Base-by-base conservation (phyloP, 2,888 invertebrate species). In the Peribatodes rhomboidaria region DNA sequence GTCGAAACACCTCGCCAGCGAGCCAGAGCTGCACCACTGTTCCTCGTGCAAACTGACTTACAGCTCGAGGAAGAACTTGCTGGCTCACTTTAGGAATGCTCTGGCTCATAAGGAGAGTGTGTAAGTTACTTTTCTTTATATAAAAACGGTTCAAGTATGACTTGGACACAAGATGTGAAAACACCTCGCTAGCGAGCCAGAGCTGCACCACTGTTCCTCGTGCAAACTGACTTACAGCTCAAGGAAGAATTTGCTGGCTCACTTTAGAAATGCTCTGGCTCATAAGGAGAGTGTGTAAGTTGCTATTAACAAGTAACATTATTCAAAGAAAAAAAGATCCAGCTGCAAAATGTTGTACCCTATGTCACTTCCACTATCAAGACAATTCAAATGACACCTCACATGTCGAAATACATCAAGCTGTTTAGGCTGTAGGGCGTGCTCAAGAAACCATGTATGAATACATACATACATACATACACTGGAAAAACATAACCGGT, bases 201-300 rank as follows among this genome's bases (percentile, higher is more conserved):
- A 58, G 2, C 33, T 68, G 2, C 76, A 81, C 41, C 76, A 71
- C 60, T 89, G 87, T 50, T 65, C 61, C 0, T 61, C 70, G 0
- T 88, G 89, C 56, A 76, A 78, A 1, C 50, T 78, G 1, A 67
- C 74, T 0, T 90, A 82, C 62, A 60, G 37, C 4, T 76, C 69
- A 0, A 74, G 80, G 22, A 90, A 88, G 64, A 81, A 85, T n/a
- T 47, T 89, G 0, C 9, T 85, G 58, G 86, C 86, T 0, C 90
- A 90, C 52, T 65, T 67, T 16, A 76, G 86, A 50, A 86, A 80
- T 9, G 77, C 85, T 0, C 31, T 78, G 0, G 76, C 69, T 0
- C 90, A 90, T 64, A 88, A 86, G 60, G 75, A 82, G 11, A 80
- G 74, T 37, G 70, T 82, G 90, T 90, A 53, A 83, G 88, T 79